A percentile compares a stretch with the other conserved stretches of the same genome.
Evolutionary conservation across 2,797 vertebrate genomes (phyloP).

Genomic region (Fratercula arctica): DNA sequence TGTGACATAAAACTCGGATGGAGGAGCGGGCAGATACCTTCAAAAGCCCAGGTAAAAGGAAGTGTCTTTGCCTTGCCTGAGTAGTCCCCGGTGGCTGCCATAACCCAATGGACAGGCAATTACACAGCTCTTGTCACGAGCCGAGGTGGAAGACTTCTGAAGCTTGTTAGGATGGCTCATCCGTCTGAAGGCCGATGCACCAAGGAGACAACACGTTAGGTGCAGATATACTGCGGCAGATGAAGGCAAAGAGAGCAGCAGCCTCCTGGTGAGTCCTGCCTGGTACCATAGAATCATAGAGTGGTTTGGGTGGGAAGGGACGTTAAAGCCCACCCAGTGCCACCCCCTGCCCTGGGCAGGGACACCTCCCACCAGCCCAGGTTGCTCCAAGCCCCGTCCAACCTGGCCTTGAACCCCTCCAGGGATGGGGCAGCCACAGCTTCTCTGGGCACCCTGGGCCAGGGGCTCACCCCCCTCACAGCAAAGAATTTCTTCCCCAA

Average conservation of each 20-base stretch:
- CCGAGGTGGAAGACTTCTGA: background rate
- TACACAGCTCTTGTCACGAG: background rate
- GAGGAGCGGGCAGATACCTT: background rate
- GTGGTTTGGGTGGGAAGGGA: background rate
- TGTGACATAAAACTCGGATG: background rate
- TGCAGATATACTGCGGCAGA: background rate
- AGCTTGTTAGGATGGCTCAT: background rate
- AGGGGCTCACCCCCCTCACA: no score
- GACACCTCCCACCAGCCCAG: background rate
- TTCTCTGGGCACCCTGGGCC: no score
- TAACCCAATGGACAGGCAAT: background rate
- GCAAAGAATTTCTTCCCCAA: no score
- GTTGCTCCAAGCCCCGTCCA: background rate
- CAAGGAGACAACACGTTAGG: fast-evolving
- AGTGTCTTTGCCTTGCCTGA: background rate
- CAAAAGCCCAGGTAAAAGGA: background rate
- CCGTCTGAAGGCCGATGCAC: background rate
- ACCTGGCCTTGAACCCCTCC: background rate
- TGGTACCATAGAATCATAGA: background rate
- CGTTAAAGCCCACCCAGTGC: background rate
- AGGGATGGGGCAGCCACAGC: background rate
- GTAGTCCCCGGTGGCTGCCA: background rate
- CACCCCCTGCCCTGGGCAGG: background rate
- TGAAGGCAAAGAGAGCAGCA: background rate
- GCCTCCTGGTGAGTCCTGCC: background rate